A percentile compares a stretch with the other conserved stretches of the same genome.
Evolutionary conservation across 92 coral and sea anemone genomes (phyloP).

Genomic region (Ricordea florida): DNA sequence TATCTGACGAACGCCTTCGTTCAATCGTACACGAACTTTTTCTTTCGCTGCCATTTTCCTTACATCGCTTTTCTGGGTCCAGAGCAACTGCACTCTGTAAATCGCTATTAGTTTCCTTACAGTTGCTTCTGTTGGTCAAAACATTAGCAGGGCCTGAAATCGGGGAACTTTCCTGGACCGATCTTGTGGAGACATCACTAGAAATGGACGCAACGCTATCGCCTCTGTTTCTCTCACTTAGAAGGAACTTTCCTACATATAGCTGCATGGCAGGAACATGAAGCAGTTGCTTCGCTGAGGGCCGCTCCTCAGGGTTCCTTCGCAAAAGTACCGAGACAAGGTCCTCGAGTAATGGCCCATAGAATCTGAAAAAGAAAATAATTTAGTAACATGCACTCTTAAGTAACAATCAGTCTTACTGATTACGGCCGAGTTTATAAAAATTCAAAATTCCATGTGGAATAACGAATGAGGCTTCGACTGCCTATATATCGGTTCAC

Average conservation of each 20-base stretch:
- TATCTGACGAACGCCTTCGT: not conserved
- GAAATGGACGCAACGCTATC: slow-evolving; percentile 55
- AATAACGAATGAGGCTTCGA: too few species aligned
- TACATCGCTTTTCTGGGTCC: not conserved
- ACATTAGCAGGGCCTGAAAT: not conserved
- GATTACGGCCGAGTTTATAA: too few species aligned
- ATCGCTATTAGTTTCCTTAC: not conserved
- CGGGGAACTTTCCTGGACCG: not conserved
- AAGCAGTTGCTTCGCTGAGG: slow-evolving; percentile 94
- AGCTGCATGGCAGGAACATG: slow-evolving; percentile 92
- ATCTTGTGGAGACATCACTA: slow-evolving; percentile 10
- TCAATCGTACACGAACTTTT: not conserved
- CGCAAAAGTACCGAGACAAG: slow-evolving; percentile 80
- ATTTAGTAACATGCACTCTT: not conserved
- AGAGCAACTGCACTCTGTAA: not conserved
- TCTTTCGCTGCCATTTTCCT: not conserved
- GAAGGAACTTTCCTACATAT: slow-evolving; percentile 66
- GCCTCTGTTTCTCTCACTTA: slow-evolving; percentile 41
- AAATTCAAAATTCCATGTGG: too few species aligned
- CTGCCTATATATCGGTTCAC: too few species aligned
- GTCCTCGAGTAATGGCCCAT: slow-evolving; percentile 87
- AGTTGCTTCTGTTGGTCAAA: not conserved
- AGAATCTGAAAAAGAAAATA: slow-evolving; percentile 46
- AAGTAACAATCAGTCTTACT: too few species aligned
- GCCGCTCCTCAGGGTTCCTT: slow-evolving; percentile 85